Base-by-base conservation (phyloP, 2,888 invertebrate species). In the Bhutanitis thaidina region DNA sequence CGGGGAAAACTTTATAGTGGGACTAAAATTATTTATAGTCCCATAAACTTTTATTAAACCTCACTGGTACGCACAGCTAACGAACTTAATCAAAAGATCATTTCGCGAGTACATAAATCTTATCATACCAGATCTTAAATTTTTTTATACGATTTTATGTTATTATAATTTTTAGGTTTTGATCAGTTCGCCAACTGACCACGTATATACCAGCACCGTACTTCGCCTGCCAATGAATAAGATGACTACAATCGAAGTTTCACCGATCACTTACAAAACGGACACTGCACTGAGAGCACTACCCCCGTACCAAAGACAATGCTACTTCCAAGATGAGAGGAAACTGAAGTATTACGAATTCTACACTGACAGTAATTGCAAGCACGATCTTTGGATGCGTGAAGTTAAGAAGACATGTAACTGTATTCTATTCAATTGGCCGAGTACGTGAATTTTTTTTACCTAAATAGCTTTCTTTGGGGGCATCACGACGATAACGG, bases 311-410 rank as follows among this genome's bases (percentile, higher is more conserved):
- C 69, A 74, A 39, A 67, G 90, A 10, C 83, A 86, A 44, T 90
- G 90, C 58, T 86, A 73, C 74, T 89, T 88, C 58, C 86, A 89
- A 54, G 76, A 77, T 27, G 90, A 90, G 54, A 75, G 76, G 45
- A 69, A 67, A 15, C 58, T 90, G 16, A 70, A 80, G 12, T 80
- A 80, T 49, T 90, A 80, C 40, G 70, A 78, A 53, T 88, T 83
- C 25, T 91, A 91, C 57, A 91, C 91, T 0, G 90, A 90, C 51
- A 81, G 80, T 27, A 91, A 91, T 53, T 91, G 91, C 57, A 86
- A 90, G 55, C 77, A 88, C 49, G 90, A 91, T 53, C 74, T 90
- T 49, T 70, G 90, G 60, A 80, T 91, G 0, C 76, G 74, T 39
- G 85, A 88, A 55, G 84, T 90, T 0, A 76, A 78, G 55, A 67